Evolutionary conservation across 2,888 invertebrate species (phyloP), one percentile per base, ranked within the genome.

Genomic region (Drosophila sordidapex): DNA sequence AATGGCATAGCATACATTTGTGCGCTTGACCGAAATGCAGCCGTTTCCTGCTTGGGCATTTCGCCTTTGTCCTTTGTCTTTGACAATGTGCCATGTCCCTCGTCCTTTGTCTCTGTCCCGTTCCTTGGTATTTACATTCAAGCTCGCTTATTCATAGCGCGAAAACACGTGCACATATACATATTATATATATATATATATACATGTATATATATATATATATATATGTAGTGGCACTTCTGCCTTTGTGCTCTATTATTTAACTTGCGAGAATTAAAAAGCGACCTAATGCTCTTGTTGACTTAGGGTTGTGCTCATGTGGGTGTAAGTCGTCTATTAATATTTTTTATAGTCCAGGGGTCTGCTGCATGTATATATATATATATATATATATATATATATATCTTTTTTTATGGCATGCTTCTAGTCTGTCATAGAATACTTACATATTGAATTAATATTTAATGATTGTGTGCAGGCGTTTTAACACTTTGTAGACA

Each of bases 1-100:
- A 65, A 74, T 82, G 75, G 51, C 68, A 71, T 89, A 87, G 86
- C 86, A 89, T 89, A 89, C 86, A 85, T 81, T 72, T 74, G 83
- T 81, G 86, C 89, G 85, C 90, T 89, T 86, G 84, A 84, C 89
- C 84, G 74, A 81, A 83, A 83, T 83, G 77, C 68, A 80, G 58
- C 54, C 53, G 72, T 60, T 74, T 82, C 74, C 81, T 80, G 75
- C 82, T 74, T 38, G 51, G 70, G 79, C 74, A 75, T 79, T 81
- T 63, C 79, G 79, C 82, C 73, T 77, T 57, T 68, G 59, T 53
- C 70, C 35, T 79, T 65, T 64, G 66, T 52, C 76, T 72, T 51
- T 68, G 58, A 46, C 25, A 46, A 46, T 46, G 25, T 15, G 46
- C 21, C 46, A 15, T 27, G 56, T 65, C 43, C 21, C 31, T 33